Percentiles rank a stretch among this genome's conserved stretches.
phyloP scores from a whole-genome alignment of 1,140 invertebrate species.

The Thereuonema tuberculata region DNA sequence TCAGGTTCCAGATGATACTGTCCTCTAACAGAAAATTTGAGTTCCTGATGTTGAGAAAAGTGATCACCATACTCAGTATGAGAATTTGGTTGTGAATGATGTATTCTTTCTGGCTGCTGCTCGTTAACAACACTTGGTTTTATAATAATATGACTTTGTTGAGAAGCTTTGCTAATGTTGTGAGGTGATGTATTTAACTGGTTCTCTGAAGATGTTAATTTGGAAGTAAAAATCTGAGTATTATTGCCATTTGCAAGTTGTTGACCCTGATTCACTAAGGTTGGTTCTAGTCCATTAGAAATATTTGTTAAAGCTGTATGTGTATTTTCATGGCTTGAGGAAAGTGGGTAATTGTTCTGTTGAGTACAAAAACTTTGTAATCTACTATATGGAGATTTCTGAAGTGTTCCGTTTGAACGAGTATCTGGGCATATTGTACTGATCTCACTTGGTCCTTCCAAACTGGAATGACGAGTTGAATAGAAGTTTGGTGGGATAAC shows the following conservation, averaged over 20 bases:
- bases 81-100: background rate
- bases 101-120: background rate
- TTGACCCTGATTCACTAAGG: background rate
- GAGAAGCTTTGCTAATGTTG: too few species aligned
- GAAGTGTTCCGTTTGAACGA: too few species aligned
- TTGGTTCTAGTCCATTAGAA: background rate
- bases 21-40: conserved; percentile 3
- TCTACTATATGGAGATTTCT: too few species aligned
- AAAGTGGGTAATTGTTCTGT: background rate
- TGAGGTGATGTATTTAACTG: background rate
- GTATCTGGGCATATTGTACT: background rate
- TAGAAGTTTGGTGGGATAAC: background rate
- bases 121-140: background rate
- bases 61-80: background rate
- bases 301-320: background rate
- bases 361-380: background rate
- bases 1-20: conserved; percentile 1
- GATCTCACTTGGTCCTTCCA: background rate
- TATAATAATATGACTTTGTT: background rate
- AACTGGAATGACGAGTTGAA: conserved; percentile 1
- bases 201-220: background rate
- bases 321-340: background rate
- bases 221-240: too few species aligned
- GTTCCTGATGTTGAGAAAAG: conserved; percentile 4
- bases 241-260: too few species aligned